phyloP scores from a whole-genome alignment of 2,888 invertebrate species.

The Candidula unifasciata region DNA sequence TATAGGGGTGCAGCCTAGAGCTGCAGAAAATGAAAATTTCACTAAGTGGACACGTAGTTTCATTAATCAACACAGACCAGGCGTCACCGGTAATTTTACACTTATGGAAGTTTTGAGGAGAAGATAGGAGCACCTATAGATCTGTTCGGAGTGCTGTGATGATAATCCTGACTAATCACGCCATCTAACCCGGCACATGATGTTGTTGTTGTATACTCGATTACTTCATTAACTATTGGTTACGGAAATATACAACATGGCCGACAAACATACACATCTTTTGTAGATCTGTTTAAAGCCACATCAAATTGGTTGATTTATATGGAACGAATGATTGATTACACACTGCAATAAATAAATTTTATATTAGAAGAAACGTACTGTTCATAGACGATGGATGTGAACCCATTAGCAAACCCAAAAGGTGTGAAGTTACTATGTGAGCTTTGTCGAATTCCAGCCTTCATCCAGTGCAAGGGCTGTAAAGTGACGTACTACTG shows the following conservation, averaged over 20 bases:
- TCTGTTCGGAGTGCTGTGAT: neutral
- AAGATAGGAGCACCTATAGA: neutral
- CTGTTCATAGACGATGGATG: slow-evolving; percentile 65
- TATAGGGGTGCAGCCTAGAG: too few relatives aligned
- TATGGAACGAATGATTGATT: neutral
- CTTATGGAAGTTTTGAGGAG: neutral
- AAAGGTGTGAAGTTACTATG: slow-evolving; percentile 76
- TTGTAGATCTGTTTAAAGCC: neutral
- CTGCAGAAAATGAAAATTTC: too few relatives aligned
- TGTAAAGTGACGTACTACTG: slow-evolving; percentile 78
- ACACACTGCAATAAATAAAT: neutral
- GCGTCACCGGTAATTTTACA: too few relatives aligned
- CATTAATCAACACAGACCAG: too few relatives aligned
- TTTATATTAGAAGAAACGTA: neutral
- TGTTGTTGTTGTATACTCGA: neutral
- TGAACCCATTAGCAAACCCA: slow-evolving; percentile 78
- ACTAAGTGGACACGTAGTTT: too few relatives aligned
- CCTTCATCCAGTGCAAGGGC: slow-evolving; percentile 76
- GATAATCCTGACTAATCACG: neutral
- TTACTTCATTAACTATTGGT: neutral
- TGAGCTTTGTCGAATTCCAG: slow-evolving; percentile 78
- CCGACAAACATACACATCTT: neutral
- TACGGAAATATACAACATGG: neutral
- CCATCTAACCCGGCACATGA: neutral
- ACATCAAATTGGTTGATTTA: neutral